Evolutionary conservation across 2,797 vertebrate genomes (phyloP), one percentile per base, ranked within the genome.

Genomic region (Lutjanus argentimaculatus): DNA sequence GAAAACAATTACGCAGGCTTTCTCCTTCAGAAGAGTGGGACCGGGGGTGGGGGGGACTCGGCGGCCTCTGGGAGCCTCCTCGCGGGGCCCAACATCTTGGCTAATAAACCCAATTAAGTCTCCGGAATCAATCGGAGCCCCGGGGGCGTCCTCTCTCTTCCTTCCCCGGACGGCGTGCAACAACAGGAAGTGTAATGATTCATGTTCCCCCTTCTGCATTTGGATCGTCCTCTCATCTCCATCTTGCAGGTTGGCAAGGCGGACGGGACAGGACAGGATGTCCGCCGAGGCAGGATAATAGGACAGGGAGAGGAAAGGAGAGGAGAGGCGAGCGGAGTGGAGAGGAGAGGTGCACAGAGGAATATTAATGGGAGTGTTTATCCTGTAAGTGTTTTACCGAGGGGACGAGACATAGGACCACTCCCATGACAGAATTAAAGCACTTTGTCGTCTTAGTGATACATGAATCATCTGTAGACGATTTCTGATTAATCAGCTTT

Each of bases 41-140:
- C 86, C 85, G 83, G 82, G 82, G 83, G 68, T 55, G 77, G 9
- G 63, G 77, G 86, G 83, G 46, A 22, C 68, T 89, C 66, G 1
- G 52, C 52, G 85, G 91, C 89, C 89, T 93, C 76, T 91, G 90
- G 93, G 91, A 95, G 87, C 90, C 93, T 88, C 91, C 93, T 94
- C 68, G 61, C 75, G 78, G 93, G 89, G 90, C 92, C 93, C 91
- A 93, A 93, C 89, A 93, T 95, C 95, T 95, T 93, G 89, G 91
- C 93, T 95, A 96, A 96, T 95, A 96, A 95, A 95, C 93, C 95
- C 94, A 96, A 95, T 96, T 96, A 95, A 94, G 91, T 92, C 89
- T 84, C 87, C 81, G 81, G 92, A 94, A 96, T 96, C 94, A 94
- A 95, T 95, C 88, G 88, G 87, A 91, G 90, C 88, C 91, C 93